These are phyloP conservation scores for Sweltsa coloradensis DNA, from an alignment of 1,140 invertebrate genomes.

Conservation along the genomic window DNA sequence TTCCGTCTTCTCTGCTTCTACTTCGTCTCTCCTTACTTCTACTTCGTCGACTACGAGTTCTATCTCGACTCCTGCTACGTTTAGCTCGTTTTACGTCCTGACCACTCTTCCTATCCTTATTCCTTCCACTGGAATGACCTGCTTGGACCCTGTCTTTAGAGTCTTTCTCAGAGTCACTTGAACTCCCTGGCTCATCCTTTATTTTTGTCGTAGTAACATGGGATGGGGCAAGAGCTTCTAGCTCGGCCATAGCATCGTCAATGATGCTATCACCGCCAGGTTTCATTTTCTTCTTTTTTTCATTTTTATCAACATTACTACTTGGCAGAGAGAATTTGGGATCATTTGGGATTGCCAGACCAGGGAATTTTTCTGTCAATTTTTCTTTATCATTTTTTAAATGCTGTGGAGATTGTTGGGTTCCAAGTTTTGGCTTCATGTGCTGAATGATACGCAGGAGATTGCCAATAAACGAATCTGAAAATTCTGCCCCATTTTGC, in stretches of 20 bases:
- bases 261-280: slow-evolving; percentile 43
- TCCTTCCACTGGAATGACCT: neutral
- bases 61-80: slow-evolving; percentile 16
- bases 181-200: neutral
- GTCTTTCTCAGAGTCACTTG: slow-evolving; percentile 2
- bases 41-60: slow-evolving; percentile 18
- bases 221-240: slow-evolving; percentile 75
- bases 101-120: slow-evolving; percentile 6
- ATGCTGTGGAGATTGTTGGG: slow-evolving; percentile 17
- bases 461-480: slow-evolving; percentile 87
- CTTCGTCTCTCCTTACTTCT: slow-evolving; percentile 21
- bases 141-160: neutral
- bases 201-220: neutral
- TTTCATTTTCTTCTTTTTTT: slow-evolving; percentile 25
- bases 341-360: slow-evolving; percentile 81
- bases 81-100: slow-evolving; percentile 20
- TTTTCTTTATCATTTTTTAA: slow-evolving; percentile 35
- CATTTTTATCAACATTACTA: slow-evolving; percentile 20
- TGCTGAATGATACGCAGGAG: slow-evolving; percentile 86
- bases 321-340: slow-evolving; percentile 29
- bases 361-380: slow-evolving; percentile 73
- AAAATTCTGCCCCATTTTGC: slow-evolving; percentile 90
- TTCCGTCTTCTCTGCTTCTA: slow-evolving; percentile 20
- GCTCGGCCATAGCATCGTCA: slow-evolving; percentile 73
- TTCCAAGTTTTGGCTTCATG: slow-evolving; percentile 62